A percentile compares a stretch with the other conserved stretches of the same genome.
phyloP scores from a whole-genome alignment of 2,888 invertebrate species.

The Tortricodes alternella region DNA sequence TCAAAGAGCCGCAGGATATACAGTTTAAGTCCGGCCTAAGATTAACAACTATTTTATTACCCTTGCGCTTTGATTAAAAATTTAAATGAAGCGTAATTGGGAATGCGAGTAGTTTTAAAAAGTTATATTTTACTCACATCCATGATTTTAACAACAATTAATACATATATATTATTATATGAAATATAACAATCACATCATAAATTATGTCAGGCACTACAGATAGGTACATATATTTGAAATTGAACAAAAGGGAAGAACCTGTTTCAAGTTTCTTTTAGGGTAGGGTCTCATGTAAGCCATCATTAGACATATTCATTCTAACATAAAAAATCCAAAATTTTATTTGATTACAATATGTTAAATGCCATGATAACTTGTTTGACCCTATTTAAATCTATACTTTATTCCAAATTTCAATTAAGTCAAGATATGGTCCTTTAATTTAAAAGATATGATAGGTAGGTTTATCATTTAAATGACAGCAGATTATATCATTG shows the following conservation, averaged over 20 bases:
- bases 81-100: background rate
- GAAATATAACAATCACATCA: slow-evolving; percentile 25
- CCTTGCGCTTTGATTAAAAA: too few species aligned
- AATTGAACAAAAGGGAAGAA: background rate
- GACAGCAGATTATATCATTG: background rate
- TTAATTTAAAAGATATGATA: slow-evolving; percentile 1
- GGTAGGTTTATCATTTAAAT: background rate
- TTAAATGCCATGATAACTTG: too few species aligned
- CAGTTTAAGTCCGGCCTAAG: too few species aligned
- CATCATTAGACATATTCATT: too few species aligned
- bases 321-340: too few species aligned
- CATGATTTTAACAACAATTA: slow-evolving; percentile 21
- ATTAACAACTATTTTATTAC: too few species aligned
- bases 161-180: slow-evolving; percentile 28
- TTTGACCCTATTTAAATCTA: too few species aligned
- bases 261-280: background rate
- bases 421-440: background rate
- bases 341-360: too few species aligned
- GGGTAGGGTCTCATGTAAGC: too few species aligned
- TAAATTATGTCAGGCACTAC: slow-evolving; percentile 15
- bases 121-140: background rate
- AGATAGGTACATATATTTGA: background rate
- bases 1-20: too few species aligned
- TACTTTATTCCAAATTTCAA: background rate
- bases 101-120: too few species aligned